A percentile compares a stretch with the other conserved stretches of the same genome.
Evolutionary conservation across 1,140 invertebrate species (phyloP).

Genomic region (Trialeurodes vaporariorum): DNA sequence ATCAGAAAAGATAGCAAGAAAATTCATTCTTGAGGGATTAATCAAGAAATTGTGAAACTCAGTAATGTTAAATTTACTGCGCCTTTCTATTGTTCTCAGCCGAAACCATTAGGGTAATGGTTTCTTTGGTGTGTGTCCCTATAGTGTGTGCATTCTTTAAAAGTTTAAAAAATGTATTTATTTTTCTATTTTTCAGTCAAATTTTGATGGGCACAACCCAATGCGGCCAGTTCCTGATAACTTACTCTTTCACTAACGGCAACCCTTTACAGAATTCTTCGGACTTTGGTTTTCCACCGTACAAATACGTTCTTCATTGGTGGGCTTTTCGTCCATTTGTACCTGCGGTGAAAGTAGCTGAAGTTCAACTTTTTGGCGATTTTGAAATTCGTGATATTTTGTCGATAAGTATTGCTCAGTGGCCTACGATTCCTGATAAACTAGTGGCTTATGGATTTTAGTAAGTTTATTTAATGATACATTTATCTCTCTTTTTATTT

Average conservation of each 20-base stretch:
- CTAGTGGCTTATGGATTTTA: conserved; percentile 54
- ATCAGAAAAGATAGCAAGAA: no score
- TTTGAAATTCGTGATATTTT: conserved; percentile 46
- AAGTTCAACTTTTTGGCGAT: conserved; percentile 54
- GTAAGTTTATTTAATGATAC: conserved; percentile 36
- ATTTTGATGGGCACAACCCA: conserved; percentile 87
- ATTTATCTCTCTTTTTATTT: no score
- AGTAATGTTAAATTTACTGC: no score
- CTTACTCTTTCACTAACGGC: conserved; percentile 57
- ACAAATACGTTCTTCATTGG: conserved; percentile 52
- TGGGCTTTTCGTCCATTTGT: conserved; percentile 53
- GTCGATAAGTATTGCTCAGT: conserved; percentile 53
- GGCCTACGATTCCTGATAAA: conserved; percentile 50
- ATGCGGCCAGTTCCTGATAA: conserved; percentile 83
- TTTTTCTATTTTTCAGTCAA: conserved; percentile 39
- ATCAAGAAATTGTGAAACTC: no score
- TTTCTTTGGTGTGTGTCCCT: no score
- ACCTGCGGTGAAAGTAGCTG: conserved; percentile 47
- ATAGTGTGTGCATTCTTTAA: no score
- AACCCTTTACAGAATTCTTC: conserved; percentile 26
- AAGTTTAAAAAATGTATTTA: no score
- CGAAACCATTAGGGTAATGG: no score
- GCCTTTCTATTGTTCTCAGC: no score
- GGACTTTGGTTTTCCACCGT: conserved; percentile 38
- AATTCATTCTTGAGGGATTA: no score